Percentiles rank a stretch among this genome's conserved stretches.
These are phyloP conservation scores for Eulimnadia texana DNA, from an alignment of 1,140 invertebrate genomes.

Conservation along the genomic window DNA sequence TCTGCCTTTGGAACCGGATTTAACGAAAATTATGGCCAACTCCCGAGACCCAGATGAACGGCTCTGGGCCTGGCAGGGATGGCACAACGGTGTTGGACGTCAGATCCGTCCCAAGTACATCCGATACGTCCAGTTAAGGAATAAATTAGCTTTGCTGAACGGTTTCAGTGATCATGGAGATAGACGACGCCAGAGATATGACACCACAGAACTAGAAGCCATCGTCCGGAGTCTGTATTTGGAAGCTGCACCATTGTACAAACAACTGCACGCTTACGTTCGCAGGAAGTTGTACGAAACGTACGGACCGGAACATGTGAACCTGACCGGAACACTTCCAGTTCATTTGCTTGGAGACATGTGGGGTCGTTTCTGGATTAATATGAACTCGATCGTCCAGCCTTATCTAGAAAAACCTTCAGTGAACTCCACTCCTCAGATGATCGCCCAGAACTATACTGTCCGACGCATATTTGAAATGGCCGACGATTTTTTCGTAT, in stretches of 20 bases:
- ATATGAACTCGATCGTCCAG: conserved; percentile 51
- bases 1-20: not conserved
- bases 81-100: conserved; percentile 19
- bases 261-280: conserved; percentile 73
- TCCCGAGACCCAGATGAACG: conserved; percentile 8
- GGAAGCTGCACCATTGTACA: conserved; percentile 60
- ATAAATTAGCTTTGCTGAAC: conserved; percentile 24
- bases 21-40: not conserved
- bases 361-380: conserved; percentile 80
- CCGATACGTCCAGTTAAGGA: conserved; percentile 24
- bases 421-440: conserved; percentile 51
- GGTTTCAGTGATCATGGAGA: conserved; percentile 24
- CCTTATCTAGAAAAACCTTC: conserved; percentile 62
- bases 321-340: conserved; percentile 39
- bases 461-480: conserved; percentile 31
- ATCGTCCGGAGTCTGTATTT: conserved; percentile 54
- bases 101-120: conserved; percentile 20
- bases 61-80: conserved; percentile 23
- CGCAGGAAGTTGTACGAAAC: conserved; percentile 48
- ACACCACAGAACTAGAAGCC: conserved; percentile 48
- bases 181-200: conserved; percentile 44
- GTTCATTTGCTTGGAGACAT: conserved; percentile 40
- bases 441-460: conserved; percentile 44
- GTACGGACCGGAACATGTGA: conserved; percentile 46
- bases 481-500: conserved; percentile 36